Conservation (phyloP, 2,888 invertebrate species). For the Schizotus pectinicornis region DNA sequence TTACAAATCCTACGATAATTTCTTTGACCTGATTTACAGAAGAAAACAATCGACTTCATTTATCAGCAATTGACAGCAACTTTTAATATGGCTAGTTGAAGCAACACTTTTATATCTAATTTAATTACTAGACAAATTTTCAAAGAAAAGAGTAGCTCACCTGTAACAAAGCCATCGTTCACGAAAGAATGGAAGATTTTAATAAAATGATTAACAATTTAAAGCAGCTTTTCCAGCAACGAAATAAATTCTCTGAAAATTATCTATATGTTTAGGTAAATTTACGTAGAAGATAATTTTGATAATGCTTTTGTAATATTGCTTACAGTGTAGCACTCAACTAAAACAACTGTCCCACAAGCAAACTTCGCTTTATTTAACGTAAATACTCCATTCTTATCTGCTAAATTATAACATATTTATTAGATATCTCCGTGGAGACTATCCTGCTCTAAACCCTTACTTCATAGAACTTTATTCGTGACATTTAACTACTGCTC, state of each 20-base stretch:
- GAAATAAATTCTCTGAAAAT: no score
- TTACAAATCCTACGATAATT: conserved; percentile 30
- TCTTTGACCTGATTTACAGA: conserved; percentile 19
- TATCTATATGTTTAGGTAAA: no score
- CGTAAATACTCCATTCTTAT: conserved; percentile 12
- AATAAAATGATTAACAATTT: no score
- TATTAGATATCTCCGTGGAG: conserved; percentile 26
- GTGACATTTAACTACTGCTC: conserved; percentile 17
- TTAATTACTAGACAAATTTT: no score
- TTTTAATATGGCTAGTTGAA: conserved; percentile 1
- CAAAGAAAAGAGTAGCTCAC: no score
- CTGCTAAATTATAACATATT: conserved; percentile 27
- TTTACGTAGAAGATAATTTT: neutral
- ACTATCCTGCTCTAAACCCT: conserved; percentile 8
- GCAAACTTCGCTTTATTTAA: conserved; percentile 13
- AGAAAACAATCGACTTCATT: conserved; percentile 11
- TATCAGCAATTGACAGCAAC: conserved; percentile 2
- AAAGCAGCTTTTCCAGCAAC: no score
- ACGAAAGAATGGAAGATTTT: no score
- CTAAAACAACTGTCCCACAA: neutral
- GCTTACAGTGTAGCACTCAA: conserved; percentile 16
- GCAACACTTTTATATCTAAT: no score
- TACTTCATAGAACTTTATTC: conserved; percentile 21
- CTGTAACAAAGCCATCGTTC: no score
- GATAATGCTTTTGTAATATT: conserved; percentile 5